phyloP scores from a whole-genome alignment of 2,113 vertebrate species.

The Willisornis vidua region DNA sequence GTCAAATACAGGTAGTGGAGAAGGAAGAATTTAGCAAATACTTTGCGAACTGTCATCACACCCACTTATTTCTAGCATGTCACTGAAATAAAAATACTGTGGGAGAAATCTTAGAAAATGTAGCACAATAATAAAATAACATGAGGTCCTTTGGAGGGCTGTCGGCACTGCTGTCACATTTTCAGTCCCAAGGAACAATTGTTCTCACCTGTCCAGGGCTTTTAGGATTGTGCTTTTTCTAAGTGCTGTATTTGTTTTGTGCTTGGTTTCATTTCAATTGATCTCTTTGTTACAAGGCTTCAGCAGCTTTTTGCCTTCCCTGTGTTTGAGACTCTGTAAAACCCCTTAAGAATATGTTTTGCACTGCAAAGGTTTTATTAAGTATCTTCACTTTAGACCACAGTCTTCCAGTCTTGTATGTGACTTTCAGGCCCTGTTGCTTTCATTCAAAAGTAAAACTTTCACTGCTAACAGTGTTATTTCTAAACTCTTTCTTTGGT shows the following conservation, averaged over 20 bases:
- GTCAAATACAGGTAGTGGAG: not conserved
- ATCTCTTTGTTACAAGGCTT: constrained; percentile 8
- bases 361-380: not conserved
- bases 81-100: not conserved
- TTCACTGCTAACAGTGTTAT: not conserved
- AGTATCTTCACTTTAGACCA: not conserved
- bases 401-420: not conserved
- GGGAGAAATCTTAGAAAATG: not conserved
- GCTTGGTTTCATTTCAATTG: constrained; percentile 6
- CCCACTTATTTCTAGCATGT: not conserved
- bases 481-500: not conserved
- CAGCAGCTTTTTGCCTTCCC: constrained; percentile 3
- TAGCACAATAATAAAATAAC: not conserved
- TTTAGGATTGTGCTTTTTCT: not conserved
- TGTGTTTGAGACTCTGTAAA: not conserved
- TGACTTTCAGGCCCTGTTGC: not conserved
- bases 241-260: not conserved
- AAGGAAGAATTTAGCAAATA: not conserved
- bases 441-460: not conserved
- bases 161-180: not conserved
- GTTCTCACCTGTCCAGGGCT: not conserved
- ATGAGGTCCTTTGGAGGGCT: not conserved
- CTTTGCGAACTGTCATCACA: not conserved
- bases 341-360: constrained; percentile 7
- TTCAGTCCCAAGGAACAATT: not conserved